Conservation (phyloP, 2,888 invertebrate species). For the Megastigmus dorsalis region DNA sequence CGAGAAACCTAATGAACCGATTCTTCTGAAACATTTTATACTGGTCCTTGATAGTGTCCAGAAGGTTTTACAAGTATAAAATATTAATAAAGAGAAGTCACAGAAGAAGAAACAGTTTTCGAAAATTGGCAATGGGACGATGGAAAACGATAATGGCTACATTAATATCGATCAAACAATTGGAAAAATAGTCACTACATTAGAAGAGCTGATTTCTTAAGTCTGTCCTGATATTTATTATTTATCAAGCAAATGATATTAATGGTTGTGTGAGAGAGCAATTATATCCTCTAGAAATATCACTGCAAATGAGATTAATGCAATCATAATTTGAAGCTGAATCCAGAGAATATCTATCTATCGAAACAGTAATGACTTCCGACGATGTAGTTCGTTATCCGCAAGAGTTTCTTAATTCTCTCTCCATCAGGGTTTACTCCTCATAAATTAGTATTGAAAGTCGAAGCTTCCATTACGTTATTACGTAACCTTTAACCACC, state of each 20-base stretch:
- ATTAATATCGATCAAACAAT: constrained; percentile 47
- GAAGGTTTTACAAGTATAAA: too few relatives aligned
- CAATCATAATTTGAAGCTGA: too few relatives aligned
- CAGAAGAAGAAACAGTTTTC: too few relatives aligned
- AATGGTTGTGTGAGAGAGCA: too few relatives aligned
- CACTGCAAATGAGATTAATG: too few relatives aligned
- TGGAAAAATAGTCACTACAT: constrained; percentile 39
- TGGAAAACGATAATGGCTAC: constrained; percentile 13
- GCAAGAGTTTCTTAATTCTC: constrained; percentile 60
- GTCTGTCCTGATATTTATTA: neutral
- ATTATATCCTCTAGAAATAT: too few relatives aligned
- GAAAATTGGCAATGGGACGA: constrained; percentile 55
- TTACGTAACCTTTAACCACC: constrained; percentile 54
- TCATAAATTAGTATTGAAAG: constrained; percentile 58
- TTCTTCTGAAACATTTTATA: too few relatives aligned
- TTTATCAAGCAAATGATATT: constrained; percentile 2
- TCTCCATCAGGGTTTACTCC: constrained; percentile 60
- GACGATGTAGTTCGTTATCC: constrained; percentile 58
- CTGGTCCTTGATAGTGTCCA: too few relatives aligned
- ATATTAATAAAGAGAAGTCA: too few relatives aligned
- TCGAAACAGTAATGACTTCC: too few relatives aligned
- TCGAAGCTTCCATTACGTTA: constrained; percentile 53
- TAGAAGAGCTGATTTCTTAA: constrained; percentile 24
- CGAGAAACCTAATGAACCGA: too few relatives aligned
- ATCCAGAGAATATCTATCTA: too few relatives aligned